These are phyloP conservation scores for Poecile atricapillus DNA, from an alignment of 2,113 vertebrate genomes.

Conservation along the genomic window DNA sequence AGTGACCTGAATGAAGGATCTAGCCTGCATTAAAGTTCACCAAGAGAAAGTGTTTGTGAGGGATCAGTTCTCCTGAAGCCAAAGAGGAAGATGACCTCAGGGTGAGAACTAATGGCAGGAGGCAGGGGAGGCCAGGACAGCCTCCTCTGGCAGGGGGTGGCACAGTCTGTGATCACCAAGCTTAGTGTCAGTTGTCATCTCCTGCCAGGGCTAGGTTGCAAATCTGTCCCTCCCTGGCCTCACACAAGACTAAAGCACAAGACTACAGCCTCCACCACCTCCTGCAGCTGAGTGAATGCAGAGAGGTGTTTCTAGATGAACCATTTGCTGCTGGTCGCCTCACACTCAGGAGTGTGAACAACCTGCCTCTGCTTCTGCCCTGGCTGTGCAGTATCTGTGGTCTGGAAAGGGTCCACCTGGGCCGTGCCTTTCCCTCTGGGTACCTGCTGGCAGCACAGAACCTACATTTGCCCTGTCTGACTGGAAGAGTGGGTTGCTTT, in stretches of 20 bases:
- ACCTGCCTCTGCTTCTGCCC: not conserved
- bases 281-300: not conserved
- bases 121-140: not conserved
- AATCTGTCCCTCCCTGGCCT: not conserved
- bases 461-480: not conserved
- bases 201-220: not conserved
- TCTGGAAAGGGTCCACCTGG: not conserved
- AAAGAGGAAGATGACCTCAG: not conserved
- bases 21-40: not conserved
- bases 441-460: not conserved
- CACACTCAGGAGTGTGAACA: not conserved
- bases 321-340: not conserved
- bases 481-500: constrained; percentile 23
- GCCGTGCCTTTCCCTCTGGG: not conserved
- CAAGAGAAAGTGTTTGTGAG: not conserved
- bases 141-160: not conserved
- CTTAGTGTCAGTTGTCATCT: not conserved
- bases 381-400: accelerated
- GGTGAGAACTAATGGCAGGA: not conserved
- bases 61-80: not conserved
- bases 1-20: not conserved
- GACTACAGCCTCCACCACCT: not conserved
- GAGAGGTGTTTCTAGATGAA: not conserved
- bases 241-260: not conserved
- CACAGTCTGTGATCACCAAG: not conserved